These are phyloP conservation scores for Thera obeliscata DNA, from an alignment of 2,888 invertebrate genomes.

Conservation along the genomic window DNA sequence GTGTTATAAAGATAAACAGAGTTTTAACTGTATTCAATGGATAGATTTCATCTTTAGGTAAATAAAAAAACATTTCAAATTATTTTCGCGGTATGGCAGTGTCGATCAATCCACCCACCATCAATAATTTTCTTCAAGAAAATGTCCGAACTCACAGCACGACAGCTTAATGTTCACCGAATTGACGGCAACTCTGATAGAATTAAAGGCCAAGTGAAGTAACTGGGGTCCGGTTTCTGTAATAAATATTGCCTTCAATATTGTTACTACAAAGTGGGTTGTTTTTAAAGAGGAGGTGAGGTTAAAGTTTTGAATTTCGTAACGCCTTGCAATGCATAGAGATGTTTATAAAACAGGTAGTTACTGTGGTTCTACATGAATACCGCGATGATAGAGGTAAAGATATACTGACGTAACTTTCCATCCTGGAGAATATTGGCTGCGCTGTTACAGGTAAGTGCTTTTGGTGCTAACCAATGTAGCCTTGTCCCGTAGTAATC, in stretches of 20 bases:
- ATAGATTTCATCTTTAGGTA: too few species aligned
- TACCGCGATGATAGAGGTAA: constrained; percentile 24
- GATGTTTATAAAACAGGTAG: constrained; percentile 38
- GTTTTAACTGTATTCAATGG: too few species aligned
- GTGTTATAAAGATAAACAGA: too few species aligned
- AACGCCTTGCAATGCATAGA: constrained; percentile 54
- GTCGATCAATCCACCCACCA: constrained; percentile 14
- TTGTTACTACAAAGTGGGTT: constrained; percentile 52
- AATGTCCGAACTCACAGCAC: constrained; percentile 36
- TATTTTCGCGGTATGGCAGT: constrained; percentile 4
- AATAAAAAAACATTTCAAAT: constrained; percentile 1
- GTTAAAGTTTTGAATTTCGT: constrained; percentile 55
- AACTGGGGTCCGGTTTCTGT: constrained; percentile 41
- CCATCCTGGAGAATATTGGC: constrained; percentile 17
- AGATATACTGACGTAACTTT: constrained; percentile 11
- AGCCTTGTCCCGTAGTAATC: constrained; percentile 74
- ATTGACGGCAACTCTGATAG: constrained; percentile 40
- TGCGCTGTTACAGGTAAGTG: constrained; percentile 35
- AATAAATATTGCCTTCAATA: constrained; percentile 53
- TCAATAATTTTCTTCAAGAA: constrained; percentile 21
- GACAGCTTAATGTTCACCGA: constrained; percentile 35
- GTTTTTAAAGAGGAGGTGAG: constrained; percentile 56
- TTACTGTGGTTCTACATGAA: constrained; percentile 45
- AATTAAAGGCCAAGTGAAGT: constrained; percentile 45
- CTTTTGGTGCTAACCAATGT: constrained; percentile 57